Evolutionary conservation across 1,140 invertebrate species (phyloP).

Genomic region (Charaxes varanes): DNA sequence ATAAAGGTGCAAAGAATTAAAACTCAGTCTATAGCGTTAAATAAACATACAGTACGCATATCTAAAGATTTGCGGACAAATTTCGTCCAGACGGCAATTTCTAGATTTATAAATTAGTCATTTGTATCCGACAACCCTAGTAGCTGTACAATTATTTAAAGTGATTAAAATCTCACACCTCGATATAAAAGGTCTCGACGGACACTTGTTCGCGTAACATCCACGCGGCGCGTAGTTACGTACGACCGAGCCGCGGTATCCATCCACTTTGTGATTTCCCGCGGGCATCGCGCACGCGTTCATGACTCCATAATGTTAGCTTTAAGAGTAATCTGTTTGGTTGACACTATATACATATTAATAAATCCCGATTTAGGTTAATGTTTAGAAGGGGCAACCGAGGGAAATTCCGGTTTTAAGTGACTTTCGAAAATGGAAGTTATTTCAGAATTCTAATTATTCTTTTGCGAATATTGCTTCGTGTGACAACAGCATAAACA

Average conservation of each 20-base stretch:
- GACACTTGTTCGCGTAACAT: background rate
- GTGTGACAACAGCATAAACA: no score
- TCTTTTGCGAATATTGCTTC: no score
- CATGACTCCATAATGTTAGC: slow-evolving; percentile 1
- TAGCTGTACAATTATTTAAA: slow-evolving; percentile 3
- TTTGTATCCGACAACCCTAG: no score
- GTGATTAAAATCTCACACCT: slow-evolving; percentile 5
- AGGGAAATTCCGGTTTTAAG: no score
- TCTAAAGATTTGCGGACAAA: no score
- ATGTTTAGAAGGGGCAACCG: background rate
- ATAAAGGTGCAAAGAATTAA: no score
- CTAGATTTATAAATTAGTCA: no score
- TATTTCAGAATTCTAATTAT: no score
- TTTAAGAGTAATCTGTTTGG: slow-evolving; percentile 1
- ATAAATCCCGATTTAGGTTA: background rate
- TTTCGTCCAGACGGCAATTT: no score
- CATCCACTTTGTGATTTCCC: slow-evolving; percentile 18
- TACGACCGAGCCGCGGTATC: background rate
- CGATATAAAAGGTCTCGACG: slow-evolving; percentile 2
- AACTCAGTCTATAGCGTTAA: no score
- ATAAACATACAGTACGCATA: no score
- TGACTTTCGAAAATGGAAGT: no score
- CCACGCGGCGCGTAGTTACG: background rate
- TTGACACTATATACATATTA: background rate
- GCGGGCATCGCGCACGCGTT: background rate